A percentile compares a stretch with the other conserved stretches of the same genome.
These are phyloP conservation scores for Pollenia amentaria DNA, from an alignment of 2,888 invertebrate genomes.

Conservation along the genomic window DNA sequence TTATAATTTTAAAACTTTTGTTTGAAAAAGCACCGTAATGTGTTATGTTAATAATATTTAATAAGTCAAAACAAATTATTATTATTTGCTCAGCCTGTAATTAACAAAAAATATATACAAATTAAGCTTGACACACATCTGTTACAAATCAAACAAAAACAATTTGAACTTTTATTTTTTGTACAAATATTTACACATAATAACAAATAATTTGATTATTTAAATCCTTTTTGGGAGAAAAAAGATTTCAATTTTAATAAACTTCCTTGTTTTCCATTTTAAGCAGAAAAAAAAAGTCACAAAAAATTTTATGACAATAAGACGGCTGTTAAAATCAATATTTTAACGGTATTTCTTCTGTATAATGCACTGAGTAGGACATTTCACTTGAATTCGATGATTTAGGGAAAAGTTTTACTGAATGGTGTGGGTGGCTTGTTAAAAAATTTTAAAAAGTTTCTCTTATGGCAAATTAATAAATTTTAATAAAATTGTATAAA, in stretches of 20 bases:
- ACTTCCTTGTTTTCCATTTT: conserved; percentile 67
- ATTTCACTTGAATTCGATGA: conserved; percentile 25
- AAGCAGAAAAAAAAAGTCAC: conserved; percentile 14
- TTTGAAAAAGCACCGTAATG: conserved; percentile 27
- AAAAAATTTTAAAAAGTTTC: conserved; percentile 23
- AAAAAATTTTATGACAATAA: neutral
- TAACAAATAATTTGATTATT: conserved; percentile 50
- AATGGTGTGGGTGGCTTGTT: neutral
- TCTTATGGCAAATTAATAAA: conserved; percentile 12
- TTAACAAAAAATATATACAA: conserved; percentile 6
- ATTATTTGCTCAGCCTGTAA: neutral
- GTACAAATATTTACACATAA: conserved; percentile 14
- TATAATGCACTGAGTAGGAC: conserved; percentile 21
- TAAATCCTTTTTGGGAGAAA: conserved; percentile 40
- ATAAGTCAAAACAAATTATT: neutral
- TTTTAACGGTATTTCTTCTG: conserved; percentile 39
- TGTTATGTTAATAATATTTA: too few species aligned
- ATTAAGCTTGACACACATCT: conserved; percentile 59
- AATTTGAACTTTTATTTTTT: neutral
- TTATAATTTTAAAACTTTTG: conserved; percentile 15
- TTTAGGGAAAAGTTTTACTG: conserved; percentile 36
- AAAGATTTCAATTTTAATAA: conserved; percentile 61
- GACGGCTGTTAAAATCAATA: conserved; percentile 10
- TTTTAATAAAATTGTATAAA: conserved; percentile 23
- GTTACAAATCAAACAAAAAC: conserved; percentile 25